phyloP scores from a whole-genome alignment of 2,888 invertebrate genomes.

The Candidula unifasciata region DNA sequence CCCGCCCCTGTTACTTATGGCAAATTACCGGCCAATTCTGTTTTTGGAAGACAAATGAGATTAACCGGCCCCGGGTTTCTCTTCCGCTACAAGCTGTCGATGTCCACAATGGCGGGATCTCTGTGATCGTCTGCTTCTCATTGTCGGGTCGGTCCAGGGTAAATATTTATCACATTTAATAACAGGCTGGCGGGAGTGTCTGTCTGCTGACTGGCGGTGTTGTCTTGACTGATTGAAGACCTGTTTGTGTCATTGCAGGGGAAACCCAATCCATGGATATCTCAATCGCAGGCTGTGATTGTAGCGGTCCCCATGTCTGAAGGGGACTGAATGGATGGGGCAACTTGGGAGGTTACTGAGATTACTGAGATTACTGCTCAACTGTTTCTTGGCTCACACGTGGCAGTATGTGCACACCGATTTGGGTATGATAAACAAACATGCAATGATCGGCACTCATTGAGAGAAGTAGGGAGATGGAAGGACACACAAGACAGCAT shows the following conservation, averaged over 20 bases:
- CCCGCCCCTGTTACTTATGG: slow-evolving; percentile 35
- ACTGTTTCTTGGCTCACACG: no score
- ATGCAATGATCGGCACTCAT: no score
- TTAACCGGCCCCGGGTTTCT: not conserved
- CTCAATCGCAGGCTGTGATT: no score
- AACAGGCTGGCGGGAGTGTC: slow-evolving; percentile 15
- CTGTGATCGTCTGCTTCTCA: not conserved
- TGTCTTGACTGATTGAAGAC: slow-evolving; percentile 1
- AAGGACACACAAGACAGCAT: no score
- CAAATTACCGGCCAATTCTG: slow-evolving; percentile 33
- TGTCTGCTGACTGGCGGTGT: slow-evolving; percentile 32
- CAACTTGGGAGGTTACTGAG: no score
- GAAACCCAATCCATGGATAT: not conserved
- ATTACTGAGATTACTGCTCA: no score
- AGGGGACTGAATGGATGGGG: no score
- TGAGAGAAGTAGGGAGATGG: no score
- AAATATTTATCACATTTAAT: slow-evolving; percentile 56
- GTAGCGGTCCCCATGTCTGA: no score
- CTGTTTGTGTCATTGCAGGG: not conserved
- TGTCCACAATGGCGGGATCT: not conserved
- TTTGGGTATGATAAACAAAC: no score
- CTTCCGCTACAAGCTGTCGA: not conserved
- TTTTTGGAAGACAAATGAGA: slow-evolving; percentile 40
- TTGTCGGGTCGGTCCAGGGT: slow-evolving; percentile 29
- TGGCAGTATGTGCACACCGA: no score